Evolutionary conservation across 2,888 invertebrate species (phyloP).

Genomic region (Mimachlamys varia): DNA sequence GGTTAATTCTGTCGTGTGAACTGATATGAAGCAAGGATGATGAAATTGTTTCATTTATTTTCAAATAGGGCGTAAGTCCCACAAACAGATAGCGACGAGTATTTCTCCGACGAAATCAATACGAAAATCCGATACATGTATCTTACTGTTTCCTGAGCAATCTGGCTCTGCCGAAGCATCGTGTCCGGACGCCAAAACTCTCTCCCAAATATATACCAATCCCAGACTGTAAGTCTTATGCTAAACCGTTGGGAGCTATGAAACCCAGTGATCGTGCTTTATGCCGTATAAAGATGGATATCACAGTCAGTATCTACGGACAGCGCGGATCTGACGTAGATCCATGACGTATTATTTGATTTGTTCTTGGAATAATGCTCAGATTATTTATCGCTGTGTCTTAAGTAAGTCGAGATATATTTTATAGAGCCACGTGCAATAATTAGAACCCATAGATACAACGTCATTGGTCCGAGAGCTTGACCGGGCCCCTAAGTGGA

Average conservation of each 20-base stretch:
- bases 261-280: neutral
- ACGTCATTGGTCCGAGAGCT: neutral
- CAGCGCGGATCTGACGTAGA: neutral
- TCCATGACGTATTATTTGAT: neutral
- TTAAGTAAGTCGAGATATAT: neutral
- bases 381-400: neutral
- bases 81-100: neutral
- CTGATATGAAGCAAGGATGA: neutral
- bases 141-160: neutral
- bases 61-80: neutral
- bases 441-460: neutral
- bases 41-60: constrained; percentile 27
- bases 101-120: neutral
- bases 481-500: neutral
- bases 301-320: neutral
- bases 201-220: neutral
- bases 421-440: too few species aligned
- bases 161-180: neutral
- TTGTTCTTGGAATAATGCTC: neutral
- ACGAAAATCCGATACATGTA: neutral
- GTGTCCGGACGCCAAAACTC: neutral
- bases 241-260: neutral
- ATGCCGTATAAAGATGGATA: neutral
- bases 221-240: neutral
- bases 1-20: neutral